These are phyloP conservation scores for Ctenosaura bakeri DNA, from an alignment of 2,797 vertebrate species.

Conservation along the genomic window DNA sequence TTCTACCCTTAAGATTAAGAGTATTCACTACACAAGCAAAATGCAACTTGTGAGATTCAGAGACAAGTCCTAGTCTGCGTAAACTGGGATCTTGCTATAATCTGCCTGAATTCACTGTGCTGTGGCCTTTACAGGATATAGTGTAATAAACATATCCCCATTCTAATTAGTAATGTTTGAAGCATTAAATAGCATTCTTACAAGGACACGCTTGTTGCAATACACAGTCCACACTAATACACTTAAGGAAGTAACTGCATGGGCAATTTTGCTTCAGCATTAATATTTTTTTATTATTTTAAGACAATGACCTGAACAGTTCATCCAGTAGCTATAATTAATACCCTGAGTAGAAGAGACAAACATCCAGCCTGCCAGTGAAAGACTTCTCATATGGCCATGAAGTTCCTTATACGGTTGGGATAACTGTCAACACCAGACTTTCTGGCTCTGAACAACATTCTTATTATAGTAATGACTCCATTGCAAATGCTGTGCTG, in stretches of 20 bases:
- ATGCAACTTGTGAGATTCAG: background rate
- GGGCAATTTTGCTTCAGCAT: slow-evolving; percentile 7
- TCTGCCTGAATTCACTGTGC: background rate
- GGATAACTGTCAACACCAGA: slow-evolving; percentile 52
- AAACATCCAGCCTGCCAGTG: slow-evolving; percentile 51
- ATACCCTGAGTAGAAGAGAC: slow-evolving; percentile 64
- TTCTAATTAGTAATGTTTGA: background rate
- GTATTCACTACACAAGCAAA: background rate
- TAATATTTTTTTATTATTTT: background rate
- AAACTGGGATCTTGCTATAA: background rate
- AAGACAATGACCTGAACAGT: slow-evolving; percentile 44
- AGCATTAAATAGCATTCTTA: slow-evolving; percentile 14
- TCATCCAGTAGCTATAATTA: slow-evolving; percentile 70
- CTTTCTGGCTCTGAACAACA: slow-evolving; percentile 54
- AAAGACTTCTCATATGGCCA: slow-evolving; percentile 41
- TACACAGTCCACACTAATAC: background rate
- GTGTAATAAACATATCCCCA: background rate
- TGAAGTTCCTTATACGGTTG: slow-evolving; percentile 71
- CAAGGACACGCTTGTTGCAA: slow-evolving; percentile 1
- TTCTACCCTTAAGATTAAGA: background rate
- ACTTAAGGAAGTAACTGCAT: background rate
- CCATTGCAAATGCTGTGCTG: slow-evolving; percentile 39
- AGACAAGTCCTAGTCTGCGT: background rate
- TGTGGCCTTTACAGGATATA: slow-evolving; percentile 3
- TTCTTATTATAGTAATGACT: slow-evolving; percentile 75